Evolutionary conservation across 2,797 vertebrate genomes (phyloP).

Genomic region (Ispidina picta): DNA sequence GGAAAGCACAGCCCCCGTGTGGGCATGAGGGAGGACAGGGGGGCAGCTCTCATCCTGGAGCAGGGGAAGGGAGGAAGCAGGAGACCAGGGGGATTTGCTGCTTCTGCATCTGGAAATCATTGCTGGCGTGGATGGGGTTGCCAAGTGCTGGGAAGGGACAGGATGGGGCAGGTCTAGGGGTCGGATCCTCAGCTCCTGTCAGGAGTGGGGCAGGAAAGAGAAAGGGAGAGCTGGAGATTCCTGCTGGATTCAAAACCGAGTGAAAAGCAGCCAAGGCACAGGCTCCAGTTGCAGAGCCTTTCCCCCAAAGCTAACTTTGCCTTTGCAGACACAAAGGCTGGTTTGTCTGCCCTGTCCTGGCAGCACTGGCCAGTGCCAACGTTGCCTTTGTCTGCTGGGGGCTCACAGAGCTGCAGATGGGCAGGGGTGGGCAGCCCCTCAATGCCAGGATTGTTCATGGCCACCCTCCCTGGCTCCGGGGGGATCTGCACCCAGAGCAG

Average conservation of each 20-base stretch:
- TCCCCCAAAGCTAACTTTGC: slow-evolving; percentile 28
- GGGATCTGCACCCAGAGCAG: neutral
- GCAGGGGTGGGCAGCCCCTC: neutral
- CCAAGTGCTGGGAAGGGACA: neutral
- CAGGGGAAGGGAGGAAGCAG: neutral
- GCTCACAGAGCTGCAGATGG: neutral
- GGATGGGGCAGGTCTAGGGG: neutral
- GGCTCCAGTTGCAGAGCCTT: neutral
- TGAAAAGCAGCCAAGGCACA: neutral
- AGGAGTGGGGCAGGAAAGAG: neutral
- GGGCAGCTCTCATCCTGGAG: neutral
- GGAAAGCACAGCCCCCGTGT: rapidly evolving
- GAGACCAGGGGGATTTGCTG: neutral
- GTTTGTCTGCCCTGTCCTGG: slow-evolving; percentile 28
- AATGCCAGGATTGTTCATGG: neutral
- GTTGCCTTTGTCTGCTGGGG: neutral
- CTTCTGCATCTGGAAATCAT: slow-evolving; percentile 11
- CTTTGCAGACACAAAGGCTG: neutral
- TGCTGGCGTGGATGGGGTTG: neutral
- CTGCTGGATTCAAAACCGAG: neutral
- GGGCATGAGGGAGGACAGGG: neutral
- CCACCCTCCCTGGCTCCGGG: neutral
- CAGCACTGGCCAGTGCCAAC: neutral
- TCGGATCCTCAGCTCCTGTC: neutral
- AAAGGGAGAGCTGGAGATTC: neutral